Evolutionary conservation across 2,113 vertebrate genomes (phyloP).

Genomic region (Reinhardtius hippoglossoides): DNA sequence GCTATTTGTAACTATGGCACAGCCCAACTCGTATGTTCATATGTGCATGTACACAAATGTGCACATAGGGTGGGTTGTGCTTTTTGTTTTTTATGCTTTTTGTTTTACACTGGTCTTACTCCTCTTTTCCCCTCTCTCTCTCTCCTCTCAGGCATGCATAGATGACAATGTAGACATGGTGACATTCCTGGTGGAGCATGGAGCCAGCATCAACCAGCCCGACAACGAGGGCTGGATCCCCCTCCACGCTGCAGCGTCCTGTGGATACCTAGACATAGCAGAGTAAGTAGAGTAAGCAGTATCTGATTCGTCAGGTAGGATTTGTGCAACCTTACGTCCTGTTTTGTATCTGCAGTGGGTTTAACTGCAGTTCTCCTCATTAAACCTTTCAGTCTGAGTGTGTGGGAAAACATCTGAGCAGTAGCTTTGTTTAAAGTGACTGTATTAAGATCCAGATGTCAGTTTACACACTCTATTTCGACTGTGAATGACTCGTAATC

Average conservation of each 20-base stretch:
- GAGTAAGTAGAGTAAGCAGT: conserved; percentile 85
- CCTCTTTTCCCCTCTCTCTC: not conserved
- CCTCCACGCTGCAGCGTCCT: conserved; percentile 97
- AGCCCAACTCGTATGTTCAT: not conserved
- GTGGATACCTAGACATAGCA: conserved; percentile 98
- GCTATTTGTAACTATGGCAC: conserved; percentile 31
- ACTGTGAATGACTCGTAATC: too few species aligned
- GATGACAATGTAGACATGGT: conserved; percentile 99
- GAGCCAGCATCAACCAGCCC: conserved; percentile 98
- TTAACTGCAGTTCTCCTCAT: not conserved
- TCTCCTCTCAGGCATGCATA: conserved; percentile 92
- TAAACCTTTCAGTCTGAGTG: too few species aligned
- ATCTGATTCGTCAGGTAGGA: conserved; percentile 5
- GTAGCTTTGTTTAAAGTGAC: too few species aligned
- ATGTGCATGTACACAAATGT: not conserved
- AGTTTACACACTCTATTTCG: too few species aligned
- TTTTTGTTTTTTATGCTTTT: not conserved
- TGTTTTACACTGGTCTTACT: conserved; percentile 14
- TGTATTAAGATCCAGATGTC: too few species aligned
- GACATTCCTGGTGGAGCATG: conserved; percentile 98
- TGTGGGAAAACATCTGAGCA: too few species aligned
- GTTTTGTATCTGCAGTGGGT: not conserved
- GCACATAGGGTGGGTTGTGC: not conserved
- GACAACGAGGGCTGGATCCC: conserved; percentile 99
- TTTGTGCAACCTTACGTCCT: not conserved